Evolutionary conservation across 2,888 invertebrate species (phyloP).

Genomic region (Apotomis capreana): DNA sequence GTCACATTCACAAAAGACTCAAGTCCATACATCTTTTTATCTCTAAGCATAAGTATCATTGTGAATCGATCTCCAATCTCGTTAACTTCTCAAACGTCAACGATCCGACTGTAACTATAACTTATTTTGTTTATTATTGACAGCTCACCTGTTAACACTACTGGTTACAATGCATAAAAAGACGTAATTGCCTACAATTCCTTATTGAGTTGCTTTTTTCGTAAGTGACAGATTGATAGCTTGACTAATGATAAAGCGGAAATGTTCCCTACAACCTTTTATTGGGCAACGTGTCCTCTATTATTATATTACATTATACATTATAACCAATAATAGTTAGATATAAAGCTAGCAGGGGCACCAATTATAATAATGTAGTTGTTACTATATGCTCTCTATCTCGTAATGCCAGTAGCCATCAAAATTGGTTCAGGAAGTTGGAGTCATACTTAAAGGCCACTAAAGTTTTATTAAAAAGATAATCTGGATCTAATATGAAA

Average conservation of each 20-base stretch:
- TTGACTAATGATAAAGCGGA: slow-evolving; percentile 58
- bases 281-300: slow-evolving; percentile 43
- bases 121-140: slow-evolving; percentile 19
- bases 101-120: slow-evolving; percentile 8
- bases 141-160: slow-evolving; percentile 18
- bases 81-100: slow-evolving; percentile 3
- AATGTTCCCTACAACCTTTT: slow-evolving; percentile 50
- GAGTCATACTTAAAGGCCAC: slow-evolving; percentile 6
- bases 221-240: slow-evolving; percentile 27
- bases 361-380: slow-evolving; percentile 52
- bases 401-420: slow-evolving; percentile 44
- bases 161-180: not conserved
- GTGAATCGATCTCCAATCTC: slow-evolving; percentile 9
- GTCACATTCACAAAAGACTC: not conserved
- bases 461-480: not conserved
- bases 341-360: slow-evolving; percentile 36
- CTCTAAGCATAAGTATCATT: not conserved
- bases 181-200: not conserved
- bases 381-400: slow-evolving; percentile 51
- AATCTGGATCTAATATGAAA: too few species aligned
- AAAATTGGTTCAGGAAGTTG: slow-evolving; percentile 31
- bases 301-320: slow-evolving; percentile 32
- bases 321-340: slow-evolving; percentile 29
- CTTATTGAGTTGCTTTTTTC: not conserved
- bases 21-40: not conserved